phyloP scores from a whole-genome alignment of 2,113 vertebrate genomes.

The Ovis aries region ARS-UI_Ramb_v3.0 NC_056056.1:205970501-205971000 shows the following conservation, averaged over 20 bases:
- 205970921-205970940: background rate
- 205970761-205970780: background rate
- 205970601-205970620: background rate
- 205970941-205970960: background rate
- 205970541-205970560: background rate
- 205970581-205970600: background rate
- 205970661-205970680: background rate
- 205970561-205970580: background rate
- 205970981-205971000: background rate
- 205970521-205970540: background rate
- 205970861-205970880: background rate
- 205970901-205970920: background rate
- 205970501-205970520: background rate
- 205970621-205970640: background rate
- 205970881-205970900: background rate
- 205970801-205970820: background rate
- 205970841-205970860: background rate
- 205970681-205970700: background rate
- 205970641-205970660: background rate
- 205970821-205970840: background rate
- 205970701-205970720: background rate
- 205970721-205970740: background rate
- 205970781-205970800: background rate
- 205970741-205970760: background rate
- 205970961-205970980: background rate